Evolutionary conservation across 2,888 invertebrate species (phyloP), one percentile per base, ranked within the genome.

Genomic region (Andrena bucephala): DNA sequence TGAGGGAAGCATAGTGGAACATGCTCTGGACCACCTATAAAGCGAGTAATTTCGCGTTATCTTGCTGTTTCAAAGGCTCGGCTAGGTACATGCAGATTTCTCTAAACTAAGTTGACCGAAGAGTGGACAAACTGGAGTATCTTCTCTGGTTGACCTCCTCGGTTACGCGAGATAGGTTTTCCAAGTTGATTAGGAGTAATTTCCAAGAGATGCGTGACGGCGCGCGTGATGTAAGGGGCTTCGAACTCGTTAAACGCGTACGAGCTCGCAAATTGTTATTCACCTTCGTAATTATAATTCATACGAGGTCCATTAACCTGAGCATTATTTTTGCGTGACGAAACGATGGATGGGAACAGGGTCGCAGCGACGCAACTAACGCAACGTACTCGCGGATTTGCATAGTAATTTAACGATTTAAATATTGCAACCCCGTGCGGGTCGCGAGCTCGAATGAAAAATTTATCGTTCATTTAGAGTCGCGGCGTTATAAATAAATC

Each of bases 401-500:
- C 76, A 54, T 52, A 42, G 54, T 52, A 73, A 70, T 73, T 80
- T 59, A 70, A 63, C 80, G 73, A 81, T 83, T 77, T 77, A 74
- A 68, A 77, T 75, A 52, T 48, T 59, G 71, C 24, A n/a, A 36
- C 4, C 24, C 27, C 54, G 60, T 13, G 20, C 36, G 50, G 60
- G 60, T 36, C 59, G 20, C 66, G 67, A 33, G 24, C 50, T n/a
- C 63, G 76, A 81, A 79, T 81, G 77, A 86, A 82, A 78, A 86
- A 82, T 87, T 82, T 84, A 86, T 83, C 82, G 78, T 66, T 67
- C 72, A 70, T 84, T 87, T 72, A 57, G 82, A 77, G 73, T 74
- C 81, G 77, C 71, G 77, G 84, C 59, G 83, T 88, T 81, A 86
- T 86, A 88, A 88, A 88, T 88, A 88, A 88, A 88, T 88, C 85